Percentiles rank a stretch among this genome's conserved stretches.
These are phyloP conservation scores for Conchocele bisecta DNA, from an alignment of 2,888 invertebrate species.

Conservation along the genomic window DNA sequence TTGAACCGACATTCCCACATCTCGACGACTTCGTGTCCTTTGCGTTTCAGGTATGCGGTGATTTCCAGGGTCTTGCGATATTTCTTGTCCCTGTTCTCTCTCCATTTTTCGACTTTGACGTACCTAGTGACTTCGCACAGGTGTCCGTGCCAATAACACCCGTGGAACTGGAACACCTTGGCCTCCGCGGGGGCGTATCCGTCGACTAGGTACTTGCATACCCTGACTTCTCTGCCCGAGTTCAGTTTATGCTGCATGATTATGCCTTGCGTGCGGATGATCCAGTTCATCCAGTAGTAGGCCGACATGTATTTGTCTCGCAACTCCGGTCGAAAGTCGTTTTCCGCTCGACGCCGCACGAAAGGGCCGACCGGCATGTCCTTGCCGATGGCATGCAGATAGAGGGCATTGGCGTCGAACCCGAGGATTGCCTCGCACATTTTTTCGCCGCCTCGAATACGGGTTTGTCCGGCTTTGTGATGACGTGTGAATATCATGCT, in stretches of 20 bases:
- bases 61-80: slow-evolving; percentile 20
- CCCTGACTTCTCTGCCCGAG: too few relatives aligned
- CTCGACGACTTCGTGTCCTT: slow-evolving; percentile 25
- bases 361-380: slow-evolving; percentile 52
- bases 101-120: slow-evolving; percentile 30
- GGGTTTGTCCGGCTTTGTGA: slow-evolving; percentile 29
- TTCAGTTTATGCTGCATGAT: slow-evolving; percentile 30
- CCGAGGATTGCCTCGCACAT: slow-evolving; percentile 40
- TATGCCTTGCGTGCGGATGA: background rate
- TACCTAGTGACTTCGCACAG: slow-evolving; percentile 29
- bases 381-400: slow-evolving; percentile 44
- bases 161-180: slow-evolving; percentile 41
- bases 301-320: slow-evolving; percentile 40
- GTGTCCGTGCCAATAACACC: slow-evolving; percentile 51
- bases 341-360: slow-evolving; percentile 26
- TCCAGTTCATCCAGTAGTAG: slow-evolving; percentile 50
- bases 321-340: slow-evolving; percentile 46
- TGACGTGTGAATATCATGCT: slow-evolving; percentile 32
- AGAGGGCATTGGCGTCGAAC: slow-evolving; percentile 56
- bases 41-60: slow-evolving; percentile 16
- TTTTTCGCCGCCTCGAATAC: slow-evolving; percentile 36
- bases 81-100: slow-evolving; percentile 2
- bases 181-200: slow-evolving; percentile 18
- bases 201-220: slow-evolving; percentile 41
- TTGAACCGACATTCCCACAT: slow-evolving; percentile 50